A percentile compares a stretch with the other conserved stretches of the same genome.
These are phyloP conservation scores for Caenorhabditis latens DNA, from an alignment of 1,140 invertebrate genomes.

Conservation along the genomic window DNA sequence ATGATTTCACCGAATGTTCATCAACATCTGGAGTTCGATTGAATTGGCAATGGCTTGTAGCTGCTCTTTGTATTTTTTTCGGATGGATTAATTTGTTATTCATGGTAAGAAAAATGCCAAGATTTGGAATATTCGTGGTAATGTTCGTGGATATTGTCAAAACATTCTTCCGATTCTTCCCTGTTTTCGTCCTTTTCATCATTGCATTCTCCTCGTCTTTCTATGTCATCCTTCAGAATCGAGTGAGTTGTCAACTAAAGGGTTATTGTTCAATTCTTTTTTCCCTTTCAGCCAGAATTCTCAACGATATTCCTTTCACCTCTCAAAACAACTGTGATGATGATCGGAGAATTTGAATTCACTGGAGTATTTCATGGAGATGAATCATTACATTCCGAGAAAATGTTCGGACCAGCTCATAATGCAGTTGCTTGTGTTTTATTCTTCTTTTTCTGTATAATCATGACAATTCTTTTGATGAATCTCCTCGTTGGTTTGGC, in stretches of 20 bases:
- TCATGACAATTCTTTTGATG: slow-evolving; percentile 80
- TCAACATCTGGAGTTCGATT: slow-evolving; percentile 78
- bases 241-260: slow-evolving; percentile 73
- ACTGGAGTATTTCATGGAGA: slow-evolving; percentile 75
- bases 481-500: slow-evolving; percentile 80
- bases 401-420: slow-evolving; percentile 52
- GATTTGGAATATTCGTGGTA: slow-evolving; percentile 81
- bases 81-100: slow-evolving; percentile 80
- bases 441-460: slow-evolving; percentile 78
- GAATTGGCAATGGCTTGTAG: slow-evolving; percentile 81
- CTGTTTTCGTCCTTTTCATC: slow-evolving; percentile 81
- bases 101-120: slow-evolving; percentile 75
- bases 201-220: slow-evolving; percentile 80
- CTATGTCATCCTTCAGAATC: slow-evolving; percentile 79
- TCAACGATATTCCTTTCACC: slow-evolving; percentile 70
- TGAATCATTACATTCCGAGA: slow-evolving; percentile 26
- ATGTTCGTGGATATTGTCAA: slow-evolving; percentile 81
- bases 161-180: slow-evolving; percentile 80
- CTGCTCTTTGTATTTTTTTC: slow-evolving; percentile 79
- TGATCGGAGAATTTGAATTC: slow-evolving; percentile 80
- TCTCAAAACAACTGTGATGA: slow-evolving; percentile 79
- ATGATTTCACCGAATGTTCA: slow-evolving; percentile 79
- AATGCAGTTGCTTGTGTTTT: slow-evolving; percentile 75
- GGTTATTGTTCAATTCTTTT: not conserved
- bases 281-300: slow-evolving; percentile 73